A percentile compares a stretch with the other conserved stretches of the same genome.
phyloP scores from a whole-genome alignment of 1,140 invertebrate genomes.

The Diprion similis region DNA sequence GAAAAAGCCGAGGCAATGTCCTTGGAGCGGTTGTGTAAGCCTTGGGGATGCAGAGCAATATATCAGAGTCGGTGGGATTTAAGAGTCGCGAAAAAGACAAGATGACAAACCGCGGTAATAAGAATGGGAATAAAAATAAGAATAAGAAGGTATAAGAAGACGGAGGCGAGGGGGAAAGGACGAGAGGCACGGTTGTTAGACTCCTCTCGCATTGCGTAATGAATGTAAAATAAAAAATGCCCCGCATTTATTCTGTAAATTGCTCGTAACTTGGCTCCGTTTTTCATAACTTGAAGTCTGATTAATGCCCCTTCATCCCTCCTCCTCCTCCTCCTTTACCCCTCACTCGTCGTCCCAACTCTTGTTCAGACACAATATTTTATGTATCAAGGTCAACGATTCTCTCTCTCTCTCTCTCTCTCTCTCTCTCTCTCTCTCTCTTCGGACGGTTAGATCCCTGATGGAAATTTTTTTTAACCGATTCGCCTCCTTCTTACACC shows the following conservation, averaged over 20 bases:
- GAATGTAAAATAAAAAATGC: slow-evolving; percentile 16
- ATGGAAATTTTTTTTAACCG: too few species aligned
- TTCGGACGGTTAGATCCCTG: too few species aligned
- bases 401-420: background rate
- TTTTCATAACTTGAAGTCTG: slow-evolving; percentile 17
- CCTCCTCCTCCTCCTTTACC: background rate
- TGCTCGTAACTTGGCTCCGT: slow-evolving; percentile 15
- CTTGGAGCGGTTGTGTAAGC: too few species aligned
- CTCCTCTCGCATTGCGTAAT: slow-evolving; percentile 10
- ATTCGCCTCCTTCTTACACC: too few species aligned
- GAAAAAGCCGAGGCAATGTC: too few species aligned
- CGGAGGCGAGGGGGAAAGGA: too few species aligned
- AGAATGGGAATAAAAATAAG: background rate
- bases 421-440: too few species aligned
- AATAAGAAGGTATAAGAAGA: too few species aligned
- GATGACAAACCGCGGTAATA: slow-evolving; percentile 4
- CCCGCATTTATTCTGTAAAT: slow-evolving; percentile 13
- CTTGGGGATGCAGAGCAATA: too few species aligned
- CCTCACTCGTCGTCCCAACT: background rate
- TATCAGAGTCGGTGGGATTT: too few species aligned
- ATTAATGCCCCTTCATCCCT: slow-evolving; percentile 6
- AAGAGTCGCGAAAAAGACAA: background rate
- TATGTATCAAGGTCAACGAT: background rate
- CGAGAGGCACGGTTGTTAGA: background rate
- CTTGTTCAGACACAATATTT: background rate